Base-by-base conservation (phyloP, 2,113 vertebrate genomes). In the Lonchura striata region DNA sequence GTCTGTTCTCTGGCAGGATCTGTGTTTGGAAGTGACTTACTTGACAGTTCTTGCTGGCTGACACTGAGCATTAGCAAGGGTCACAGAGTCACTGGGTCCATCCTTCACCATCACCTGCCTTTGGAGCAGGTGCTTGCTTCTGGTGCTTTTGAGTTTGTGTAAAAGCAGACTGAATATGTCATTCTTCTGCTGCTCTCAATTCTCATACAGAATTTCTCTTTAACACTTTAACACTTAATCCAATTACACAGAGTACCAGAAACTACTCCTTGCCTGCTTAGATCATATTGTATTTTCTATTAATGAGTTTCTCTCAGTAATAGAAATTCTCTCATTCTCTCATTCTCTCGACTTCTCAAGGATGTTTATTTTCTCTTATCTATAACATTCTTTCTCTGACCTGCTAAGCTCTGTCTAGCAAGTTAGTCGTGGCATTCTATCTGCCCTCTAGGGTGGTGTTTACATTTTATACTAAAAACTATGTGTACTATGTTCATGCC, bases 131-230 rank as follows among this genome's bases (percentile, higher is more conserved):
- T 65, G 61, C 16, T 65, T 44, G 31, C 50, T 91, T 42, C 52
- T 47, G 30, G 31, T 71, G 61, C 56, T 46, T 88, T 77, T 57
- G 60, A 63, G 46, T 77, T 76, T 74, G 39, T 79, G 53, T 91
- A 74, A 54, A 74, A 54, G 57, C 47, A 71, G 80, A 52, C 69
- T 70, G 60, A 24, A 21, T 53, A 37, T 42, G 53, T 74, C 0
- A 0, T 88, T 59, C 56, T 91, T 5, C 50, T 74, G 68, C 68
- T 57, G 65, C 66, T 86, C 72, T 90, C 10, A 2, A 11, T 72
- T 95, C 86, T 94, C 86, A 94, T 76, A n/a, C 70, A 88, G 47
- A 52, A 22, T 77, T 85, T 82, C 85, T 90, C 68, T 95, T 86
- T 82, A 74, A n/a, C n/a, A n/a, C n/a, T n/a, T 82, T 86, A 92